phyloP scores from a whole-genome alignment of 2,888 invertebrate species.

The Neelides folsomi region DNA sequence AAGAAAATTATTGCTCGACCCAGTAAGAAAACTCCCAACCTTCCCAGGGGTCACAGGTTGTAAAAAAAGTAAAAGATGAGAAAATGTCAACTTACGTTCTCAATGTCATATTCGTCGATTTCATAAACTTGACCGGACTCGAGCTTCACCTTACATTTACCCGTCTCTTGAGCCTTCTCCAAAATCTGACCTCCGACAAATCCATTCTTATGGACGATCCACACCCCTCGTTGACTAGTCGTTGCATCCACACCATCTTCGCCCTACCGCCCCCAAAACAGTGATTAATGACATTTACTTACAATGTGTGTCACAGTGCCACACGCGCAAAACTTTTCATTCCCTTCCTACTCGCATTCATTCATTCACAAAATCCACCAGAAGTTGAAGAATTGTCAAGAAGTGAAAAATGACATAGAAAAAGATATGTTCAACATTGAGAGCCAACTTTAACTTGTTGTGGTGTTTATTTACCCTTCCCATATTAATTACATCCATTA shows the following conservation, averaged over 20 bases:
- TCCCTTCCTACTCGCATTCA: background rate
- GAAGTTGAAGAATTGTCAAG: too few relatives aligned
- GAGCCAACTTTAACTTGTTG: too few relatives aligned
- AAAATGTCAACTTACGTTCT: slow-evolving; percentile 53
- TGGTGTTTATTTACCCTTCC: too few relatives aligned
- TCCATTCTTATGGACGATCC: slow-evolving; percentile 87
- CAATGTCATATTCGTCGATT: slow-evolving; percentile 91
- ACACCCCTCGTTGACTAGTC: slow-evolving; percentile 43
- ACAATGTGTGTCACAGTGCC: background rate
- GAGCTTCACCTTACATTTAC: slow-evolving; percentile 52
- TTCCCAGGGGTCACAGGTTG: too few relatives aligned
- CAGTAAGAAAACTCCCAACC: too few relatives aligned
- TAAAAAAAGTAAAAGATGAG: too few relatives aligned
- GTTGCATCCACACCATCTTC: slow-evolving; percentile 12
- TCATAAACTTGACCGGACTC: slow-evolving; percentile 68
- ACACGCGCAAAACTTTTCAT: background rate
- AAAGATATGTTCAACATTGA: too few relatives aligned
- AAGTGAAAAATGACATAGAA: too few relatives aligned
- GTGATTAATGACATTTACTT: slow-evolving; percentile 2
- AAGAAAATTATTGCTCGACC: too few relatives aligned
- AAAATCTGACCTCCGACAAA: slow-evolving; percentile 59
- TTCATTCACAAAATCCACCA: background rate
- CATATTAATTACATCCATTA: too few relatives aligned
- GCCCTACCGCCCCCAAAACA: slow-evolving; percentile 8
- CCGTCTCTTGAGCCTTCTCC: slow-evolving; percentile 33